These are phyloP conservation scores for Lamprologus sp. DNA, from an alignment of 2,113 vertebrate genomes.

Conservation along the genomic window DNA sequence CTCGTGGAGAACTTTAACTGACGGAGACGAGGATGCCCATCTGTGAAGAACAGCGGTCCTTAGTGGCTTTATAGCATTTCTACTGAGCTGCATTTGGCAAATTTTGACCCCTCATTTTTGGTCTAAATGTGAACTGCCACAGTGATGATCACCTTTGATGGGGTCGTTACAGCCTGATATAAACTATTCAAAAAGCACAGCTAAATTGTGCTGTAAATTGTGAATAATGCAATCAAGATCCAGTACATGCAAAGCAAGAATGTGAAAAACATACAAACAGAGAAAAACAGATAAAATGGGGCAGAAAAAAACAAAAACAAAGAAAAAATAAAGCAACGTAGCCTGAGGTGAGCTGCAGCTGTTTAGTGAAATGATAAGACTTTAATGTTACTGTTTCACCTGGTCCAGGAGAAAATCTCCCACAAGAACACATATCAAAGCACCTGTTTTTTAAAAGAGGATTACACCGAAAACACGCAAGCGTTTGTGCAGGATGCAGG, in stretches of 20 bases:
- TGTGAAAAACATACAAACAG: background rate
- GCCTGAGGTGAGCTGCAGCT: constrained; percentile 6
- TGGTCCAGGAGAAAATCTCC: constrained; percentile 30
- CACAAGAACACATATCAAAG: constrained; percentile 36
- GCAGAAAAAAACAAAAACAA: background rate
- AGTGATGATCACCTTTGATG: background rate
- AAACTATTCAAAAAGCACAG: background rate
- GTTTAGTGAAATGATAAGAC: constrained; percentile 14
- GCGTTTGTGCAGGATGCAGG: background rate
- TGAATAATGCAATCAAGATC: background rate
- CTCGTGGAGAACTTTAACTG: background rate
- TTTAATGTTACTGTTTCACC: constrained; percentile 44
- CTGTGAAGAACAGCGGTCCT: background rate
- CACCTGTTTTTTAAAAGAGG: background rate
- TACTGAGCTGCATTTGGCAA: background rate
- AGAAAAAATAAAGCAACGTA: background rate
- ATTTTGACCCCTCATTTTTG: background rate
- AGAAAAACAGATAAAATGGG: background rate
- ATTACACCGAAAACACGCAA: background rate
- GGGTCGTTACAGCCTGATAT: background rate
- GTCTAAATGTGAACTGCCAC: background rate
- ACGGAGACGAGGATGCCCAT: background rate
- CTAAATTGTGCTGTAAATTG: background rate
- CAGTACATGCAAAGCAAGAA: background rate
- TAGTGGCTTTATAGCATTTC: background rate